Base-by-base conservation (phyloP, 1,140 invertebrate species). In the Anastrepha obliqua region DNA sequence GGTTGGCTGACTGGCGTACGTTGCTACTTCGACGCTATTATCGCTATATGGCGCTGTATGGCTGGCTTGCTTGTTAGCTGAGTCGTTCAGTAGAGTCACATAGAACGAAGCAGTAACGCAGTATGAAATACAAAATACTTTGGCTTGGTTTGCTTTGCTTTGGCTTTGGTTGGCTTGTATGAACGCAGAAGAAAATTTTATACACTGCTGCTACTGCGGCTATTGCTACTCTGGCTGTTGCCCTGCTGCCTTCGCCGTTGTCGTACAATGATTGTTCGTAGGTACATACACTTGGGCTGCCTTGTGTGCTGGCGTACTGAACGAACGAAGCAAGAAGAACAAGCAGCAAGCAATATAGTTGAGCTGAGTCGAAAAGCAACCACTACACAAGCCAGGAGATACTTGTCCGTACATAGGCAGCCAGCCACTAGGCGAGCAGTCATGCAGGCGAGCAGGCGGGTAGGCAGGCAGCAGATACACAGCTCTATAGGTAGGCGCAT, bases 41-140 rank as follows among this genome's bases (percentile, higher is more conserved):
- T 81, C 74, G 47, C 74, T 81, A 20, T 51, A 81, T 81, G n/a
- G 74, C 74, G 74, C 44, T 81, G 74, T 55, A 55, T 81, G 47
- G 74, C 47, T 78, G 17, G 74, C 47, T 81, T 81, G 47, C 74
- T 81, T 81, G 44, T 55, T 55, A 55, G 47, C 47, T 81, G 44
- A 55, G 44, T 81, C 17, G 44, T 55, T 15, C 15, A 78, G 44
- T 78, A 11, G 74, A 74, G 20, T 81, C 74, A 81, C 74, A 81
- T 20, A 81, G 44, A 81, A 81, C 74, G 47, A 81, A 81, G 74
- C 47, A 81, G 17, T 51, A 81, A 81, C 47, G 74, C 74, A 81
- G 74, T 81, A 81, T 81, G 74, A 81, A 81, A 81, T 81, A 81
- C 74, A 81, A 81, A 81, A 81, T 55, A 55, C 74, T 81, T 81